phyloP scores from a whole-genome alignment of 35 echinoderm and acorn worm genomes.

The Eucidaris tribuloides region DNA sequence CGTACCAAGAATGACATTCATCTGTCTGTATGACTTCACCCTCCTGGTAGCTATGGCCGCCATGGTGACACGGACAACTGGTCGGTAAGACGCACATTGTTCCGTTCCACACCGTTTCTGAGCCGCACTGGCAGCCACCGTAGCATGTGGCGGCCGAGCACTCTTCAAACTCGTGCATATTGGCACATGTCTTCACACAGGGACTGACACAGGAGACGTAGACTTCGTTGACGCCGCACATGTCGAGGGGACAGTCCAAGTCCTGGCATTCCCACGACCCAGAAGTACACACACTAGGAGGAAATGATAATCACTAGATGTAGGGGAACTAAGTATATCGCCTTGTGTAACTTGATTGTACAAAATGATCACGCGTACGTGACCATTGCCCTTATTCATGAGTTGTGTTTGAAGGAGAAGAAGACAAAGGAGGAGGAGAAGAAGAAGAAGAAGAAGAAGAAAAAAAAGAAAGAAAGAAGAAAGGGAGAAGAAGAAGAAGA shows the following conservation, averaged over 20 bases:
- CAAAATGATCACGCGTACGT: no score
- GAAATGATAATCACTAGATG: no score
- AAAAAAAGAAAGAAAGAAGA: no score
- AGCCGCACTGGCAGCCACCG: conserved; percentile 50
- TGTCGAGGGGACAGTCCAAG: conserved; percentile 27
- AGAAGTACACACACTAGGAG: conserved; percentile 32
- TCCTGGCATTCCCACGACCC: conserved; percentile 56
- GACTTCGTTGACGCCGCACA: conserved; percentile 51
- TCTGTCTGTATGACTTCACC: not conserved
- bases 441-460: no score
- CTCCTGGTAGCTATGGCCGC: conserved; percentile 33
- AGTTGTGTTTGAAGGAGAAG: no score
- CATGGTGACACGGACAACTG: conserved; percentile 70
- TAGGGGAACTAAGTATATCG: no score
- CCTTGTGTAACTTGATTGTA: no score
- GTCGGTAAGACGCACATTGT: conserved; percentile 21
- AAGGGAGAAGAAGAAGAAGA: not conserved
- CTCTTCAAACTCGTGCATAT: conserved; percentile 58
- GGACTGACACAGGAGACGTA: conserved; percentile 41
- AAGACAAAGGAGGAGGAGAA: no score
- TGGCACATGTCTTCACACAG: conserved; percentile 44
- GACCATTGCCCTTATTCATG: no score
- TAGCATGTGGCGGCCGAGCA: conserved; percentile 35
- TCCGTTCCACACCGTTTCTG: conserved; percentile 15
- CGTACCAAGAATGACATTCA: conserved; percentile 37